phyloP scores from a whole-genome alignment of 2,888 invertebrate species.

The Drosophila flavopinicola region DNA sequence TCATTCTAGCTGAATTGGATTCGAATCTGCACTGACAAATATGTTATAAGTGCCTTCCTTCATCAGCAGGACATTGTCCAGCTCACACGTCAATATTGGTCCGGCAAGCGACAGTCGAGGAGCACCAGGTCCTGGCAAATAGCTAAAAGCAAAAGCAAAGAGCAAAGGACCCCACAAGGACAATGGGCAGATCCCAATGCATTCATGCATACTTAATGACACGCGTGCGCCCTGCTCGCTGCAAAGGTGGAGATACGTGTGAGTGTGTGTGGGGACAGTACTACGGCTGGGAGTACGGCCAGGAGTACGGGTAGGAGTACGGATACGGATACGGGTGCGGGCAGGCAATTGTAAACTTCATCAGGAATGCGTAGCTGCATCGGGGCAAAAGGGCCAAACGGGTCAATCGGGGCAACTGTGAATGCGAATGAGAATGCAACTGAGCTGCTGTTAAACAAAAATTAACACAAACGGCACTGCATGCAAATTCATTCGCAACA shows the following conservation, averaged over 20 bases:
- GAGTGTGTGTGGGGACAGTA: too few relatives aligned
- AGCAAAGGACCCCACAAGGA: constrained; percentile 42
- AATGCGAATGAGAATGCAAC: constrained; percentile 1
- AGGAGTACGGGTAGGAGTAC: background rate
- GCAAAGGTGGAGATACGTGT: background rate
- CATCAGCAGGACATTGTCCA: constrained; percentile 5
- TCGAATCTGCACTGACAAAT: constrained; percentile 33
- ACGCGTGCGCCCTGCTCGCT: constrained; percentile 18
- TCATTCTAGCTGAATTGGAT: constrained; percentile 12
- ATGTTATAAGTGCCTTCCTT: constrained; percentile 31
- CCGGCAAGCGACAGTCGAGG: constrained; percentile 14
- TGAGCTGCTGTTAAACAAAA: constrained; percentile 16
- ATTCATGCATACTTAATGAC: constrained; percentile 68
- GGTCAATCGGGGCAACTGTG: background rate
- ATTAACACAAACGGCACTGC: constrained; percentile 9
- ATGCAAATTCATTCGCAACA: constrained; percentile 7
- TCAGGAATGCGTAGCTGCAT: constrained; percentile 38
- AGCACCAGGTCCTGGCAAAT: constrained; percentile 7
- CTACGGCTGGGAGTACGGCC: background rate
- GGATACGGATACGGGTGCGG: background rate
- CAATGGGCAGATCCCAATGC: constrained; percentile 61
- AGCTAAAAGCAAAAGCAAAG: constrained; percentile 13
- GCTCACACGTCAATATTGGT: constrained; percentile 44
- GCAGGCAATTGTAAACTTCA: constrained; percentile 19
- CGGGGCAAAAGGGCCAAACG: constrained; percentile 11